Evolutionary conservation across 2,797 vertebrate genomes (phyloP), one percentile per base, ranked within the genome.

Genomic region (Acanthurus lineatus): DNA sequence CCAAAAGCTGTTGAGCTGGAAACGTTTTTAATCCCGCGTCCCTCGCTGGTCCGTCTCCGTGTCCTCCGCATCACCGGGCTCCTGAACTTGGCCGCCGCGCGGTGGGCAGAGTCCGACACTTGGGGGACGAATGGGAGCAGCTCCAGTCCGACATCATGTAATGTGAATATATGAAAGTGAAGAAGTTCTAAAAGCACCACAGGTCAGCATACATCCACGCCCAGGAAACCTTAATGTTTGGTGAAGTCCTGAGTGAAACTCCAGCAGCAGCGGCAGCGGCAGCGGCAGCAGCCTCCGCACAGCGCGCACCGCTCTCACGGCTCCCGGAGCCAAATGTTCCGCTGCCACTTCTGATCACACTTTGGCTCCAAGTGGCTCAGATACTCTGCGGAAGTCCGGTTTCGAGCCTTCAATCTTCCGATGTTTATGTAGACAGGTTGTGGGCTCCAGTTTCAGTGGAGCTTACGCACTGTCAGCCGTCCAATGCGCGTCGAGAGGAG

Each of bases 401-500:
- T 76, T 68, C 73, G 60, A 59, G 40, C 60, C 69, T 49, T 69
- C 81, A 70, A 32, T 80, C 75, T 70, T 63, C 62, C 76, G 20
- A 4, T 81, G 71, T 79, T 84, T 65, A 47, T 70, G 79, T 32
- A 76, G 72, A 85, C 38, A 32, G 81, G 64, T 57, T 28, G 35
- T 9, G 51, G 68, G 77, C 81, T 84, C 51, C 84, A 65, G 81
- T 79, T 81, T 73, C 63, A 69, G 67, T 19, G 68, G 69, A 68
- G 84, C 86, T 76, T 84, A 79, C 69, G 90, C 90, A 28, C 19
- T 53, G 76, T 63, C 66, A 69, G 59, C 25, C 63, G 84, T 84
- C 90, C 86, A 89, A 88, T 90, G 87, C 83, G 87, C 84, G 79
- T 88, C 76, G 80, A 85, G 81, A 65, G 79, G 45, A 49, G 76